Evolutionary conservation across 2,113 vertebrate species (phyloP), one percentile per base, ranked within the genome.

Genomic region (Percopsis transmontana): DNA sequence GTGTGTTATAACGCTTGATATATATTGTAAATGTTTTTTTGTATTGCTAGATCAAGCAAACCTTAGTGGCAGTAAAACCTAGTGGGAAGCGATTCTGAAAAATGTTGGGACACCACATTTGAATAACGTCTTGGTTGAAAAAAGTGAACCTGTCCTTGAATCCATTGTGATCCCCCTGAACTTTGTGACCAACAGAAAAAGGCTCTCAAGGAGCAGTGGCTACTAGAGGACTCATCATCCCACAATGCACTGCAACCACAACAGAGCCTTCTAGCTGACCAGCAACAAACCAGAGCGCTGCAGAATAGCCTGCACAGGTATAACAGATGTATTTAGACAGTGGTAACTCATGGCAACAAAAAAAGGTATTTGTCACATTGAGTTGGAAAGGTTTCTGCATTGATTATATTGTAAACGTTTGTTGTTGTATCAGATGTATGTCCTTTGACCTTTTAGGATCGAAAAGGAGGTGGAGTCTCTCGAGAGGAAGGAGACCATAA

Each of bases 251-350:
- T 24, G 1, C 91, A 91, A 75, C 93, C 92, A 68, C 91, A 91
- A 54, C 90, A 94, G 64, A 93, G 94, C 64, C 91, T 90, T 27
- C 72, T 23, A 45, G 90, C 91, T 44, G 93, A 96, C 82, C 92
- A 92, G 62, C 81, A 91, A 61, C 90, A 87, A 72, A 93, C 91
- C 56, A 88, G 66, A 59, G 79, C 88, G 7, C 89, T 96, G 69
- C 93, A 96, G 76, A 88, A 87, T 68, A 92, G 85, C 23, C 95
- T 97, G 79, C 87, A 92, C 84, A 94, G 93, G 96, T 98, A 91
- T 9, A 10, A 62, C 11, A 50, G 13, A 16, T 33, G 7, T 33
- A 33, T 33, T 33, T 3, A 33, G 27, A 33, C 27, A 33, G 27
- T 7, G 7, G 27, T 33, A 7, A 33, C 27, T 33, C 27, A 33